Evolutionary conservation across 2,113 vertebrate species (phyloP).

Genomic region (Pluvialis apricaria): DNA sequence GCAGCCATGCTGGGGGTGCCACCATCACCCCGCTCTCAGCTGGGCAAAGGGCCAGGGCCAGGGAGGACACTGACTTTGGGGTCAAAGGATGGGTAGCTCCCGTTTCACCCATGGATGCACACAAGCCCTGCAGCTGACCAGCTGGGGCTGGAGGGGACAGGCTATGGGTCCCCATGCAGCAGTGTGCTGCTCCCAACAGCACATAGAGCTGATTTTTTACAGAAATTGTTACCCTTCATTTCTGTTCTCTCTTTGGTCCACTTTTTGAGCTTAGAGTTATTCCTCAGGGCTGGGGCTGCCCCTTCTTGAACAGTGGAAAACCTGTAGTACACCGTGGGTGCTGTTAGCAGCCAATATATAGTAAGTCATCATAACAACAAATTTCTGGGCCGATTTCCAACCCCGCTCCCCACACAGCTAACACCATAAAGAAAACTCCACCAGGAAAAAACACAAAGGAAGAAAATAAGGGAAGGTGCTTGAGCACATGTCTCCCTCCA

Average conservation of each 20-base stretch:
- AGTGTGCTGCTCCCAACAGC: background rate
- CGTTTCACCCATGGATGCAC: background rate
- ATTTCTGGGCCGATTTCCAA: background rate
- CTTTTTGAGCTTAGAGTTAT: background rate
- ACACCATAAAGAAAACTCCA: background rate
- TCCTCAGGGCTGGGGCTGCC: background rate
- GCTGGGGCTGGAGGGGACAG: rapidly evolving
- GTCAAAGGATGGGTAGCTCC: background rate
- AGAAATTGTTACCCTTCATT: background rate
- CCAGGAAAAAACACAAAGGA: background rate
- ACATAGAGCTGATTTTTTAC: background rate
- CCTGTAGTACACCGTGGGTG: background rate
- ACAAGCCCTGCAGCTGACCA: background rate
- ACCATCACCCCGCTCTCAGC: rapidly evolving
- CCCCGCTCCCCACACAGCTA: background rate
- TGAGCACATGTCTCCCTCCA: background rate
- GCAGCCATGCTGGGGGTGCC: rapidly evolving
- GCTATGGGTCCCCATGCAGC: background rate
- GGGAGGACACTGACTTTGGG: background rate
- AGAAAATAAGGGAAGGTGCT: background rate
- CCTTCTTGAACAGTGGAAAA: background rate
- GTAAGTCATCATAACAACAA: background rate
- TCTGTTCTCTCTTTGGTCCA: background rate
- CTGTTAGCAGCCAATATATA: background rate
- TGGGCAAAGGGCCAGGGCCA: background rate